phyloP scores from a whole-genome alignment of 2,797 vertebrate species.

The Spondyliosoma cantharus region DNA sequence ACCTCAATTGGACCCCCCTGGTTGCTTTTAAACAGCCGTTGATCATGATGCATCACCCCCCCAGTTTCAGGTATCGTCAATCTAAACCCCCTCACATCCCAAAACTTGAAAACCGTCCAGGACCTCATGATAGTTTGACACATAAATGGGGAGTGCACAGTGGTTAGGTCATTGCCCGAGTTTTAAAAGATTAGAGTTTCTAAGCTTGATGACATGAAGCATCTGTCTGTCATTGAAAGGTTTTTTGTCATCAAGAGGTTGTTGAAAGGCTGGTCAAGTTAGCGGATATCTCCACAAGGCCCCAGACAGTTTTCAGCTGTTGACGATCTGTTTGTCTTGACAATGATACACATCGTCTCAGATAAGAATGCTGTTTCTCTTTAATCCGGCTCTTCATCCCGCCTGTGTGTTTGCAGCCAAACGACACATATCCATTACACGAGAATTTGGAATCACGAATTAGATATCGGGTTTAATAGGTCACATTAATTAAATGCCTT shows the following conservation, averaged over 20 bases:
- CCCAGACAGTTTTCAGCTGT: slow-evolving; percentile 42
- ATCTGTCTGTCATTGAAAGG: neutral
- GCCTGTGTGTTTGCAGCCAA: slow-evolving; percentile 15
- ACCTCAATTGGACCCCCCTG: slow-evolving; percentile 28
- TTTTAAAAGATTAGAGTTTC: slow-evolving; percentile 35
- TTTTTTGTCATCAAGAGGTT: slow-evolving; percentile 17
- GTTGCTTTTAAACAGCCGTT: slow-evolving; percentile 29
- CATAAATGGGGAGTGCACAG: neutral
- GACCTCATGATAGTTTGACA: slow-evolving; percentile 9
- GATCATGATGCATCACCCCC: slow-evolving; percentile 19
- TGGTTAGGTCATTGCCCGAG: slow-evolving; percentile 31
- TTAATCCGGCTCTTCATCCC: slow-evolving; percentile 19
- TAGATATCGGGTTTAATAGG: slow-evolving; percentile 44
- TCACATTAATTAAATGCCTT: slow-evolving; percentile 32
- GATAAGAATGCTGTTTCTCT: slow-evolving; percentile 5
- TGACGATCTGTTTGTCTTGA: slow-evolving; percentile 49
- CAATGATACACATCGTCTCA: slow-evolving; percentile 18
- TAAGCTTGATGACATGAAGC: slow-evolving; percentile 24
- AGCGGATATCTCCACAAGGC: neutral
- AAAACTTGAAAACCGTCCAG: slow-evolving; percentile 28
- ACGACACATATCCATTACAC: slow-evolving; percentile 4
- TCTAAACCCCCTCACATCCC: slow-evolving; percentile 38
- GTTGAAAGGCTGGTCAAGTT: slow-evolving; percentile 13
- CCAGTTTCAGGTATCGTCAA: slow-evolving; percentile 2
- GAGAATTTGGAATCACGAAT: slow-evolving; percentile 21